Base-by-base conservation (phyloP, 2,888 invertebrate species). In the Thecocarcelia acutangulata region DNA sequence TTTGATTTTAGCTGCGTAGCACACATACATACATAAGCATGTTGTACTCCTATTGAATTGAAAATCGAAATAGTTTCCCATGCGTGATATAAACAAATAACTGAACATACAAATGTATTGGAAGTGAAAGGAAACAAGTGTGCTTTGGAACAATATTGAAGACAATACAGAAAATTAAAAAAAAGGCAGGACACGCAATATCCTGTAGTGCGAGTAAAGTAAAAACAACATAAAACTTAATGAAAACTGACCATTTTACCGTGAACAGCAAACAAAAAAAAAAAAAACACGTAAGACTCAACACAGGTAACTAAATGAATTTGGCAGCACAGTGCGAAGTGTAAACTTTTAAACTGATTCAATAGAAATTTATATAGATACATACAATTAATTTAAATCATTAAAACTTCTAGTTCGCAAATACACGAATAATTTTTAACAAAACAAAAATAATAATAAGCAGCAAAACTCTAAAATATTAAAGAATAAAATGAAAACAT, bases 121-220 rank as follows among this genome's bases (percentile, higher is more conserved):
- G 12, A 61, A 63, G 48, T 46, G 56, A 40, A 17, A 24, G 40
- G 28, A 37, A 78, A 40, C 33, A 42, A 24, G 19, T 11, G 40
- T 48, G 48, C 13, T 37, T 52, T 52, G 52, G 48, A 5, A 17
- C 15, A 63, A 15, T 17, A 17, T 12, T 19, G 56, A 58, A 37
- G 46, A 24, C 63, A 52, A 76, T 66, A 68, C 44, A 64, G 12
- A 46, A 40, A 46, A 46, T 64, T 9, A 37, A 59, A 66, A 59
- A 66, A 42, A 37, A 52, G 28, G 15, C 40, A 56, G 28, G 58
- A 74, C 73, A 70, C 68, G 63, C 70, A 82, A 82, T 74, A 82
- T 82, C 81, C 81, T 74, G 69, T 40, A 33, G 48, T 19, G 24
- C 54, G 15, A 15, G 15, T 13, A 9, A 61, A 73, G 52, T 12